phyloP scores from a whole-genome alignment of 2,797 vertebrate genomes.

The Siniperca undulata region DNA sequence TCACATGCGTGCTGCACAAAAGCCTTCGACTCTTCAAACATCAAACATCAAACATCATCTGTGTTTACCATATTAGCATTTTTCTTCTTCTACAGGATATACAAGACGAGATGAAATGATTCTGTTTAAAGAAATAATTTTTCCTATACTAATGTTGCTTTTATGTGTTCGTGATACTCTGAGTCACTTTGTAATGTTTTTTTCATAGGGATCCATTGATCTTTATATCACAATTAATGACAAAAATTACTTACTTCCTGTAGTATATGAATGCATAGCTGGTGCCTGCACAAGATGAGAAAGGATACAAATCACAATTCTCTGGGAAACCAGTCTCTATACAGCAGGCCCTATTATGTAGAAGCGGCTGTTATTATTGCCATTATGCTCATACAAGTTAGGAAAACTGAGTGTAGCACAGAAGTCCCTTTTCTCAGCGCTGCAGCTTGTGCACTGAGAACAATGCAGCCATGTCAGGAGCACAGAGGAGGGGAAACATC shows the following conservation, averaged over 20 bases:
- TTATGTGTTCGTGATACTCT: not conserved
- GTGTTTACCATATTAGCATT: no score
- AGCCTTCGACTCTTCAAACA: not conserved
- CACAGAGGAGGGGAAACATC: conserved; percentile 58
- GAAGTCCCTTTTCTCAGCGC: conserved; percentile 46
- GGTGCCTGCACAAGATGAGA: conserved; percentile 2
- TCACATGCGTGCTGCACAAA: not conserved
- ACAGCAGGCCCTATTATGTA: conserved; percentile 24
- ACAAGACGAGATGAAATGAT: not conserved
- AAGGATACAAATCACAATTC: conserved; percentile 40
- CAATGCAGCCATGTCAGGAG: conserved; percentile 62
- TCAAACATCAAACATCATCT: no score
- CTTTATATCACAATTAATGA: conserved; percentile 9
- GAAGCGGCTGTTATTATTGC: conserved; percentile 62
- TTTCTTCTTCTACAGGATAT: not conserved
- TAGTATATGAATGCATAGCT: not conserved
- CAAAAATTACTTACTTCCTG: conserved; percentile 25
- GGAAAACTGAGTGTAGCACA: conserved; percentile 54
- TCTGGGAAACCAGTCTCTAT: conserved; percentile 42
- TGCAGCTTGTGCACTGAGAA: conserved; percentile 44
- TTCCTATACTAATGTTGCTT: not conserved
- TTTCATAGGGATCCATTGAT: conserved; percentile 7
- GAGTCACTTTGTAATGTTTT: not conserved
- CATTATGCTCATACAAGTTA: conserved; percentile 49
- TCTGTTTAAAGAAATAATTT: not conserved